A percentile compares a stretch with the other conserved stretches of the same genome.
phyloP scores from a whole-genome alignment of 2,888 invertebrate genomes.

The Peribatodes rhomboidaria region DNA sequence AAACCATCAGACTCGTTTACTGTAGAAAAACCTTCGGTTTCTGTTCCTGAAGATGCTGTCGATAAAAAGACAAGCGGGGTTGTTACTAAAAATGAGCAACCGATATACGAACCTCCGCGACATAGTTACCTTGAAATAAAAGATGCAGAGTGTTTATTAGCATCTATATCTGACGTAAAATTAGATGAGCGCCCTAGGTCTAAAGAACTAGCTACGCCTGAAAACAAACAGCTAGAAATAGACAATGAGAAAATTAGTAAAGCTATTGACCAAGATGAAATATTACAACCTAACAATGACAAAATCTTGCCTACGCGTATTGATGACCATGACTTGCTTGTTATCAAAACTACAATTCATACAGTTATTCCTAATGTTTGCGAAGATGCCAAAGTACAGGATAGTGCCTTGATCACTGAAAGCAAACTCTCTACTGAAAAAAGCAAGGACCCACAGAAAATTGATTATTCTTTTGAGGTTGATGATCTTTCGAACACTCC shows the following conservation, averaged over 20 bases:
- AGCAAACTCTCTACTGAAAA: conserved; percentile 18
- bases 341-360: conserved; percentile 41
- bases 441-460: conserved; percentile 41
- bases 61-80: not conserved
- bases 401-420: not conserved
- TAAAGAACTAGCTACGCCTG: conserved; percentile 11
- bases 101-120: conserved; percentile 49
- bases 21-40: not conserved
- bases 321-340: not conserved
- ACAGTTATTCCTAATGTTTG: conserved; percentile 10
- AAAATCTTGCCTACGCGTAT: not conserved
- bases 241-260: conserved; percentile 26
- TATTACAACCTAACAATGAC: not conserved
- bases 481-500: conserved; percentile 65
- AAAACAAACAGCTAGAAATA: conserved; percentile 11
- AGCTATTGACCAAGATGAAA: not conserved
- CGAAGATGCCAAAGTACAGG: conserved; percentile 1
- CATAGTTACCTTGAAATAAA: conserved; percentile 63
- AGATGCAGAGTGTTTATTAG: conserved; percentile 60
- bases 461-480: conserved; percentile 61
- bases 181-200: not conserved
- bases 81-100: conserved; percentile 11
- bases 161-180: conserved; percentile 28
- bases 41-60: not conserved
- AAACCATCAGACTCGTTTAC: not conserved